Base-by-base conservation (phyloP, 2,113 vertebrate genomes). In the Prunella himalayana region DNA sequence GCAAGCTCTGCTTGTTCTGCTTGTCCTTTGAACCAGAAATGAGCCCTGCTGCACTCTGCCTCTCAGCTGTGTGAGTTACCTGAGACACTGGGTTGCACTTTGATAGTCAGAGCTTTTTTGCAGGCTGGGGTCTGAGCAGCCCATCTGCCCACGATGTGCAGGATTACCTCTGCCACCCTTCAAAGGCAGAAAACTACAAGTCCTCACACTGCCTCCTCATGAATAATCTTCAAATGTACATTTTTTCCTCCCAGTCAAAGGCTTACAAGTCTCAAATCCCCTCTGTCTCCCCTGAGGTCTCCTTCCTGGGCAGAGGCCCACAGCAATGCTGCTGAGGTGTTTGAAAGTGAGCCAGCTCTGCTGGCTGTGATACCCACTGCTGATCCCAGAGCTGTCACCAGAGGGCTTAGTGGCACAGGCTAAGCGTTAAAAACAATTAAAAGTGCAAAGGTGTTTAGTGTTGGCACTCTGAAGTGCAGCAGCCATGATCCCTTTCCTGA, bases 361-460 rank as follows among this genome's bases (percentile, higher is more conserved):
- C 88, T 78, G 83, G 72, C 93, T 78, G 49, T 11, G 18, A 30
- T 51, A 27, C 47, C 20, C 64, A 2, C 80, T 97, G 96, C 86
- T 90, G 90, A 77, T 96, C 96, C 95, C 2, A 3, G 57, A 93
- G 92, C 83, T 95, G 95, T 94, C 95, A 96, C 92, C 95, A 96
- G 96, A 92, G 95, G 95, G 94, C 95, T 96, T 93, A 84, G 90
- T 82, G 80, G 69, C 65, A 93, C 65, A 81, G 69, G 18, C 80
- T 57, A 50, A 86, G 65, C 31, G 1, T 68, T 90, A 45, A 83
- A 85, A 96, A 39, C 88, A 95, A 91, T 93, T 95, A 92, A 56
- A 96, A 96, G 94, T 79, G 80, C 90, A 90, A 79, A 96, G 92
- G 88, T 93, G 72, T 71, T 90, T 39, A 33, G 47, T 60, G 27